These are phyloP conservation scores for Torymus texanus DNA, from an alignment of 2,888 invertebrate species.

Conservation along the genomic window DNA sequence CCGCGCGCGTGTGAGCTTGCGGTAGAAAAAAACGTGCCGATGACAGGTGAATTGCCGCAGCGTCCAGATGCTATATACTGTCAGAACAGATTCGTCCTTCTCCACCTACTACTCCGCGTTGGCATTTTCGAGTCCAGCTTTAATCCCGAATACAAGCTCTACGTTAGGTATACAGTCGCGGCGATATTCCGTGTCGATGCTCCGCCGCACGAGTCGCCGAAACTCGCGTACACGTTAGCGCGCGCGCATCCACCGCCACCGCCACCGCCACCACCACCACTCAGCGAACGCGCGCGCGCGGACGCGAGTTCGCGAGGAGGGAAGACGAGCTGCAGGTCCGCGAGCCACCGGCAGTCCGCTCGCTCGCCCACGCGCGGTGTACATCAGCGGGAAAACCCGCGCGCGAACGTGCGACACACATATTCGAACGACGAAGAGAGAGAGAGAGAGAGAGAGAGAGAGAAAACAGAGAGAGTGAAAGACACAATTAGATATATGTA, in stretches of 20 bases:
- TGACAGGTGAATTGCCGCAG: constrained; percentile 59
- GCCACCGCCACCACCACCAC: neutral
- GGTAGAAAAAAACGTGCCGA: constrained; percentile 62
- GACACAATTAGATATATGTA: too few relatives aligned
- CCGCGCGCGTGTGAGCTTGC: too few relatives aligned
- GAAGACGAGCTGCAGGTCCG: neutral
- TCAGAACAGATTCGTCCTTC: too few relatives aligned
- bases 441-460: too few relatives aligned
- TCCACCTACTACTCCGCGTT: too few relatives aligned
- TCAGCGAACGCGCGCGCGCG: neutral
- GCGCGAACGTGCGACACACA: neutral
- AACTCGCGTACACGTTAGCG: neutral
- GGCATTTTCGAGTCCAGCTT: neutral
- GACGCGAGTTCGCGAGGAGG: too few relatives aligned
- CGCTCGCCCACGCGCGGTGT: neutral
- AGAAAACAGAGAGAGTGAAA: too few relatives aligned
- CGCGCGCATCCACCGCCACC: neutral
- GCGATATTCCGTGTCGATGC: too few relatives aligned
- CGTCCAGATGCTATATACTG: neutral
- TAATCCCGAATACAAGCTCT: neutral
- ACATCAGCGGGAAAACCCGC: neutral
- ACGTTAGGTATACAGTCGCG: too few relatives aligned
- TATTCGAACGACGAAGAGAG: too few relatives aligned
- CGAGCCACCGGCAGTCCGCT: neutral
- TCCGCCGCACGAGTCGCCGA: too few relatives aligned